A percentile compares a stretch with the other conserved stretches of the same genome.
Evolutionary conservation across 2,888 invertebrate species (phyloP).

Genomic region (Linnaemya tessellans): DNA sequence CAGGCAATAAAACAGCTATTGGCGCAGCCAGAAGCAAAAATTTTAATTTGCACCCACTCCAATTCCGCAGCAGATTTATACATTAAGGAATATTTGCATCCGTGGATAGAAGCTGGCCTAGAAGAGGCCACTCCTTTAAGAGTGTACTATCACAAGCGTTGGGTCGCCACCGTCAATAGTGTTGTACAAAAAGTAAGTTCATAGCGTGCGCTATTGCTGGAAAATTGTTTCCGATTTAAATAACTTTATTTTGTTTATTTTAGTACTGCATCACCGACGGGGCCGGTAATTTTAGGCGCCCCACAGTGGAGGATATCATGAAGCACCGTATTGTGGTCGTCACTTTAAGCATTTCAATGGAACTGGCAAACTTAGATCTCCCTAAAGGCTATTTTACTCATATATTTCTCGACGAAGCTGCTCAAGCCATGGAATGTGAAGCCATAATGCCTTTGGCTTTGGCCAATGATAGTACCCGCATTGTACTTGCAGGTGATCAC

Average conservation of each 20-base stretch:
- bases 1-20: conserved; percentile 89
- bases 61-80: conserved; percentile 94
- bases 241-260: conserved; percentile 71
- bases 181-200: conserved; percentile 86
- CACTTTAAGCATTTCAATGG: conserved; percentile 91
- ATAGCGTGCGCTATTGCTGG: background rate
- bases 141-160: conserved; percentile 91
- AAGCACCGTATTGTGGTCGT: conserved; percentile 90
- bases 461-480: conserved; percentile 88
- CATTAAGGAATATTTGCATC: conserved; percentile 92
- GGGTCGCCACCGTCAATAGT: conserved; percentile 90
- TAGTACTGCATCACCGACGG: conserved; percentile 90
- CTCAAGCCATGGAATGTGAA: conserved; percentile 94
- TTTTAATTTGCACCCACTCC: conserved; percentile 93
- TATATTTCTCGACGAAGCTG: conserved; percentile 93
- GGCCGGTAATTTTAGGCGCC: conserved; percentile 87
- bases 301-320: conserved; percentile 88
- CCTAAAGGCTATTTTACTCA: conserved; percentile 89
- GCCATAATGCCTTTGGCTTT: conserved; percentile 91
- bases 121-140: conserved; percentile 88
- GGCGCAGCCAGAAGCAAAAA: conserved; percentile 86
- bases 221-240: background rate
- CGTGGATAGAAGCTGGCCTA: conserved; percentile 88
- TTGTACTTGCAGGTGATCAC: conserved; percentile 93
- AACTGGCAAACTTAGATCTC: conserved; percentile 87